phyloP scores from a whole-genome alignment of 2,113 vertebrate genomes.

The Camelus bactrianus region DNA sequence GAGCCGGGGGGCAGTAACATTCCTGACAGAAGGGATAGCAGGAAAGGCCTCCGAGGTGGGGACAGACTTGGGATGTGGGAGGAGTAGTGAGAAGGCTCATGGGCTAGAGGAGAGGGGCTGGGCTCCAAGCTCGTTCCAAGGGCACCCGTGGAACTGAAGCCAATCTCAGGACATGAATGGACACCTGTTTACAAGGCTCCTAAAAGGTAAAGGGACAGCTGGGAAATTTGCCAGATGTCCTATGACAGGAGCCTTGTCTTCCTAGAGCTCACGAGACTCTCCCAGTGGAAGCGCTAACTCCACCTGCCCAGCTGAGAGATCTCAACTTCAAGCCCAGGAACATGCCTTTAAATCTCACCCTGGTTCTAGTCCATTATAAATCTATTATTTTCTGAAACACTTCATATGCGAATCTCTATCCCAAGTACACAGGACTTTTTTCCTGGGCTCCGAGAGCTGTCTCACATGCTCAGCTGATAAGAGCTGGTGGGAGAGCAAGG shows the following conservation, averaged over 20 bases:
- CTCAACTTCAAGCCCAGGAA: neutral
- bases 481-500: neutral
- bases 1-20: neutral
- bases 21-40: neutral
- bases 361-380: neutral
- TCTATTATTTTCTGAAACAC: neutral
- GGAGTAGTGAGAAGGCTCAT: neutral
- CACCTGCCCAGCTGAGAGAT: neutral
- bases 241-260: neutral
- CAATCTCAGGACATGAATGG: neutral
- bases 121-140: neutral
- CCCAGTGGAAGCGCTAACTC: neutral
- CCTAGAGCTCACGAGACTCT: neutral
- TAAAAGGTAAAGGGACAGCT: neutral
- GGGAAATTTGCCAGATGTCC: neutral
- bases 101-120: neutral
- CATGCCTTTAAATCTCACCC: neutral
- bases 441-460: neutral
- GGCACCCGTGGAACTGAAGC: neutral
- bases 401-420: neutral
- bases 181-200: neutral
- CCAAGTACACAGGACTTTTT: neutral
- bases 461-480: neutral
- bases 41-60: neutral
- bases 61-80: neutral